Conservation (phyloP, 92 coral and sea anemone genomes). For the Zoanthus solanderi region DNA sequence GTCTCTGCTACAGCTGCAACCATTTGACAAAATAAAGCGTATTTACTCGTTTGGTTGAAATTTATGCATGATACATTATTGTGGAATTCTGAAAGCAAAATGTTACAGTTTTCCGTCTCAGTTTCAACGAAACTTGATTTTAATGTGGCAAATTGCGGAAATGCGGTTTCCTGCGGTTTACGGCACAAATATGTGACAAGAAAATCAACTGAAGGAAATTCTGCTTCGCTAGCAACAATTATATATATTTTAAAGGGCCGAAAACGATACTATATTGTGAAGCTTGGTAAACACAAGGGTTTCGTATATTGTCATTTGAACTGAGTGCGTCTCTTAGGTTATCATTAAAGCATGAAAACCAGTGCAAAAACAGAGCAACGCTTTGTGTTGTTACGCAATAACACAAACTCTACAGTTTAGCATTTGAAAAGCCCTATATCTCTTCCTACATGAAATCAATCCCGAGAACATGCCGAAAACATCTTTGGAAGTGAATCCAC, state of each 20-base stretch:
- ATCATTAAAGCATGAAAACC: not conserved
- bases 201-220: not conserved
- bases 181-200: not conserved
- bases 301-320: not conserved
- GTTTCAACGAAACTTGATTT: not conserved
- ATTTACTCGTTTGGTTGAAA: not conserved
- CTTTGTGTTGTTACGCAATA: not conserved
- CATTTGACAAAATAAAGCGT: not conserved
- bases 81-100: not conserved
- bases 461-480: not conserved
- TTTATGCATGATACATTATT: not conserved
- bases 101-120: not conserved
- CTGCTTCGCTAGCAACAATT: not conserved
- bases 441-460: not conserved
- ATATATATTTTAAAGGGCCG: not conserved
- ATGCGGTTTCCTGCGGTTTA: conserved; percentile 1
- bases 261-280: not conserved
- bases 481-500: not conserved
- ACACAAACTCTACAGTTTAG: not conserved
- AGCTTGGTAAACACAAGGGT: conserved; percentile 15
- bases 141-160: not conserved
- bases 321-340: not conserved
- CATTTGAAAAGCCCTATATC: not conserved
- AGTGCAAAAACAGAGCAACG: not conserved
- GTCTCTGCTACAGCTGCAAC: not conserved